Percentiles rank a stretch among this genome's conserved stretches.
Evolutionary conservation across 2,888 invertebrate genomes (phyloP).

Genomic region (Lymantria monacha): DNA sequence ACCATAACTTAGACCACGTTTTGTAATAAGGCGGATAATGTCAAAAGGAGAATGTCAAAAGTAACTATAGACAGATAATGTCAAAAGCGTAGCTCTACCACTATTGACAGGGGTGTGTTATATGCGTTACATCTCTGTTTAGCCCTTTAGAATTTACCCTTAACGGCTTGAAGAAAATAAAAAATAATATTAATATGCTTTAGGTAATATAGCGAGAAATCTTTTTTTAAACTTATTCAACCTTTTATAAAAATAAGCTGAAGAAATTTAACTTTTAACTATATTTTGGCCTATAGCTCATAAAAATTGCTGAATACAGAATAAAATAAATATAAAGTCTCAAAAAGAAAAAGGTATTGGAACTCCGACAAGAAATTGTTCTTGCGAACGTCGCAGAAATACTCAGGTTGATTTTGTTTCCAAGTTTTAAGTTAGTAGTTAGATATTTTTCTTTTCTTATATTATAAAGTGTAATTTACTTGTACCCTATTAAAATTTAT

Average conservation of each 20-base stretch:
- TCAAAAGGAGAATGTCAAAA: no score
- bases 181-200: no score
- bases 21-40: no score
- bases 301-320: conserved; percentile 27
- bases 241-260: conserved; percentile 20
- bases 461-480: conserved; percentile 7
- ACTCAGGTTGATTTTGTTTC: conserved; percentile 11
- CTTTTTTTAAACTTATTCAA: no score
- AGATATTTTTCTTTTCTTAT: conserved; percentile 6
- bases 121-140: no score
- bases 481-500: neutral
- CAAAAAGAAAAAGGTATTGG: conserved; percentile 25
- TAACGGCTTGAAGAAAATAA: no score
- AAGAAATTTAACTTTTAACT: conserved; percentile 28
- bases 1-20: no score
- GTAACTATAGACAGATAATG: no score
- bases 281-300: conserved; percentile 26
- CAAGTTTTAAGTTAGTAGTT: conserved; percentile 13
- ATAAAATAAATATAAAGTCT: conserved; percentile 16
- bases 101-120: no score
- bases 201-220: no score
- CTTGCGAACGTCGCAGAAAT: conserved; percentile 15
- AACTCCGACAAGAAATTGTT: conserved; percentile 27
- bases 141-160: no score
- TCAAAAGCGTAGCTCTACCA: no score